A percentile compares a stretch with the other conserved stretches of the same genome.
These are phyloP conservation scores for Scomber japonicus DNA, from an alignment of 2,113 vertebrate genomes.

Conservation along the genomic window DNA sequence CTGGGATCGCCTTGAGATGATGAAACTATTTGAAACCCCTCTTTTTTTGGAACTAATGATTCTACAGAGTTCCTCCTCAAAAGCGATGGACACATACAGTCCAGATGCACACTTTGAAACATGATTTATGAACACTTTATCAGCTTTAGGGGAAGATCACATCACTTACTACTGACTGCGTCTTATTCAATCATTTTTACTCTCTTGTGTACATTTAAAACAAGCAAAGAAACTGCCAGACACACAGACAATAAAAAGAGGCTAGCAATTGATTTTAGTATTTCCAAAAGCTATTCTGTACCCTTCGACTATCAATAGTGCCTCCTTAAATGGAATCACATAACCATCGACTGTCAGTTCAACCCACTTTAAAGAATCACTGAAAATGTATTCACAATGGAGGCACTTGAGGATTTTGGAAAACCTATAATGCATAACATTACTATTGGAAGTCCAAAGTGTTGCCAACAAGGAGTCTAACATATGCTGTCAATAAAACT, in stretches of 20 bases:
- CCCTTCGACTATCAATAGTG: slow-evolving; percentile 12
- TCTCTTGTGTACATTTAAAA: slow-evolving; percentile 5
- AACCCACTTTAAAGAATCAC: slow-evolving; percentile 32
- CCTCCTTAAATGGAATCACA: slow-evolving; percentile 36
- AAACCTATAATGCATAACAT: slow-evolving; percentile 22
- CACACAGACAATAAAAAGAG: slow-evolving; percentile 1
- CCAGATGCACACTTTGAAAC: slow-evolving; percentile 43
- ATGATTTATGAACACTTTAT: slow-evolving; percentile 34
- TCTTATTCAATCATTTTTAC: neutral
- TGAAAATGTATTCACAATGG: slow-evolving; percentile 33
- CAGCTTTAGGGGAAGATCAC: slow-evolving; percentile 14
- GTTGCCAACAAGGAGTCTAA: slow-evolving; percentile 20
- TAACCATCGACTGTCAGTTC: slow-evolving; percentile 37
- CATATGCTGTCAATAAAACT: slow-evolving; percentile 33
- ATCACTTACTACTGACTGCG: slow-evolving; percentile 30
- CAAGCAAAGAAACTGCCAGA: slow-evolving; percentile 2
- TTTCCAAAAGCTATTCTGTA: slow-evolving; percentile 30
- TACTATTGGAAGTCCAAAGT: slow-evolving; percentile 28
- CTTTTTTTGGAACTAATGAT: slow-evolving; percentile 70
- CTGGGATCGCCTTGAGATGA: slow-evolving; percentile 67
- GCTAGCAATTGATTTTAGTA: slow-evolving; percentile 31
- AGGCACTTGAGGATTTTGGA: slow-evolving; percentile 31
- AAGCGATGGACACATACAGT: slow-evolving; percentile 37
- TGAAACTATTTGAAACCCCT: slow-evolving; percentile 75
- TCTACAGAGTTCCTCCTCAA: slow-evolving; percentile 48